phyloP scores from a whole-genome alignment of 2,113 vertebrate genomes.

The Typhlomys cinereus region DNA sequence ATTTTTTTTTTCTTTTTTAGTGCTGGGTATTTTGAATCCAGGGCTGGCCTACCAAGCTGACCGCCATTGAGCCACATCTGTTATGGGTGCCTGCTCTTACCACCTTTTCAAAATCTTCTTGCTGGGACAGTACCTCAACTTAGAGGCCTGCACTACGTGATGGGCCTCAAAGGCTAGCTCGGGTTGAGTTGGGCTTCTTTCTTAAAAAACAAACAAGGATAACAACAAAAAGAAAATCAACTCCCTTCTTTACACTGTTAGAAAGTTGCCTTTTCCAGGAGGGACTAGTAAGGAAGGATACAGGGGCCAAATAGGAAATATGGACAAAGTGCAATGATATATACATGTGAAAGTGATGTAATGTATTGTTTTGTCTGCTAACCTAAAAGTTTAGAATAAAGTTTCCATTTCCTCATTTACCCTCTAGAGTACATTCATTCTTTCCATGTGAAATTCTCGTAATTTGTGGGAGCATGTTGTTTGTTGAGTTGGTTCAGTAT shows the following conservation, averaged over 20 bases:
- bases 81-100: neutral
- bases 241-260: neutral
- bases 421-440: neutral
- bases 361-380: no score
- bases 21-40: neutral
- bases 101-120: neutral
- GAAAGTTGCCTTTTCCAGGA: conserved; percentile 24
- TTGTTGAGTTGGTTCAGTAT: neutral
- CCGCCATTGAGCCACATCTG: neutral
- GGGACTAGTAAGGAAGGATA: neutral
- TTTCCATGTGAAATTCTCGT: conserved; percentile 16
- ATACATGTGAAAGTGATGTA: neutral
- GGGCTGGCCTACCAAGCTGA: neutral
- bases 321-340: neutral
- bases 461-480: neutral
- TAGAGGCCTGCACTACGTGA: neutral
- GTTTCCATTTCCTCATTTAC: neutral
- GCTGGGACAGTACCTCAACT: neutral
- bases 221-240: neutral
- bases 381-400: neutral
- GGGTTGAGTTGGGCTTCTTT: neutral
- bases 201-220: neutral
- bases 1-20: neutral
- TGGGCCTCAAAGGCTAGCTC: neutral
- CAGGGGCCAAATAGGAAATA: no score